Conservation (phyloP, 2,797 vertebrate genomes). For the Chelon labrosus region DNA sequence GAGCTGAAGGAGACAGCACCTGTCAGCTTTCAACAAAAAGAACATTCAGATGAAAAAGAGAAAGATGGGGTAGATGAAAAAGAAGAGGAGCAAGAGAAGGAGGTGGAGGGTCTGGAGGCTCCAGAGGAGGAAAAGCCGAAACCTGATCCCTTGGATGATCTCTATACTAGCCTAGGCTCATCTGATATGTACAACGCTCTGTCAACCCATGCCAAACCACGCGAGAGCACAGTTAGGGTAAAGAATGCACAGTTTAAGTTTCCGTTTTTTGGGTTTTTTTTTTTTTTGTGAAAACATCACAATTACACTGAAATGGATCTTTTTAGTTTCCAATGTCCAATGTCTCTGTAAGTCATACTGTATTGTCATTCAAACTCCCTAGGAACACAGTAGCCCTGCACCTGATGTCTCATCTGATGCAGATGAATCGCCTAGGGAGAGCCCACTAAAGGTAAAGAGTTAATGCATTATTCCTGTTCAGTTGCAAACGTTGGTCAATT, state of each 20-base stretch:
- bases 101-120: constrained; percentile 83
- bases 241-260: constrained; percentile 5
- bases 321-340: background rate
- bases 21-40: constrained; percentile 45
- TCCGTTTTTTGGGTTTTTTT: background rate
- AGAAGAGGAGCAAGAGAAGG: constrained; percentile 72
- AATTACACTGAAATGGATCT: background rate
- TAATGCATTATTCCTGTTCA: background rate
- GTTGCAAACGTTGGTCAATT: background rate
- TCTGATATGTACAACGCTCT: constrained; percentile 68
- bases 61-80: constrained; percentile 45
- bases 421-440: constrained; percentile 68
- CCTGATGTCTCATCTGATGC: constrained; percentile 53
- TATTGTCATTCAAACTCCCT: constrained; percentile 12
- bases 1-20: constrained; percentile 71
- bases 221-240: constrained; percentile 64
- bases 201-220: constrained; percentile 55
- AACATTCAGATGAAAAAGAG: constrained; percentile 61
- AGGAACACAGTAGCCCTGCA: constrained; percentile 60
- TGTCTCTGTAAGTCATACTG: background rate
- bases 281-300: background rate
- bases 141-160: constrained; percentile 76
- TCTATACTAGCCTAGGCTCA: constrained; percentile 73
- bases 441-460: constrained; percentile 73
- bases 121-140: constrained; percentile 83